Evolutionary conservation across 2,888 invertebrate species (phyloP), one percentile per base, ranked within the genome.

Genomic region (Lasioglossum pauxillum): DNA sequence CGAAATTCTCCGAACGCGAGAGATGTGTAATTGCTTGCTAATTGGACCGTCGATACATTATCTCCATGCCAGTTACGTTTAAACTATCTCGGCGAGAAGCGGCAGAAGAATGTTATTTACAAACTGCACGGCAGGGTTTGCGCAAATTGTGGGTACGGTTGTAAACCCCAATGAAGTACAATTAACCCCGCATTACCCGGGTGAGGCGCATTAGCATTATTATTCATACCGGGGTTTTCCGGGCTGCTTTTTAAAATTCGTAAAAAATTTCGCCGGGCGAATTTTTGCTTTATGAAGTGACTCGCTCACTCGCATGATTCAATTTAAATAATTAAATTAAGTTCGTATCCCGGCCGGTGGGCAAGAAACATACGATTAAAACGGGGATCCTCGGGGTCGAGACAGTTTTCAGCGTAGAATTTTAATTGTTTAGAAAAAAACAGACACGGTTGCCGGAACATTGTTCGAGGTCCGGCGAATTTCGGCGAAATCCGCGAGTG

Each of bases 341-440:
- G 64, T 14, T 16, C 27, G 64, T 7, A 27, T 27, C 64, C 31
- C 7, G 16, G 64, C 5, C 16, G 60, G 60, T 16, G 60, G 31
- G 12, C 27, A 12, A 64, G 23, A 16, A 64, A 31, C 64, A 16
- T 7, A n/a, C 64, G 27, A 64, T 31, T 64, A 64, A 64, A 64
- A 16, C 7, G 16, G 16, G 31, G 64, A 16, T 64, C 27, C 60
- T 27, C 60, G 2, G 2, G 31, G 10, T 31, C 64, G 7, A 31
- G 27, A 7, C 7, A 16, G 64, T 2, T 64, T 64, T 31, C 64
- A 5, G 16, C 7, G 16, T 10, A n/a, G 16, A 31, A 31, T 16
- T 64, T 64, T 60, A 60, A 60, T 60, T 64, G 64, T 64, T 64
- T 64, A 27, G 31, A 31, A 31, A 64, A 64, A 60, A 64, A 27